These are phyloP conservation scores for Gymnocypris eckloni DNA, from an alignment of 2,797 vertebrate species.

Conservation along the genomic window DNA sequence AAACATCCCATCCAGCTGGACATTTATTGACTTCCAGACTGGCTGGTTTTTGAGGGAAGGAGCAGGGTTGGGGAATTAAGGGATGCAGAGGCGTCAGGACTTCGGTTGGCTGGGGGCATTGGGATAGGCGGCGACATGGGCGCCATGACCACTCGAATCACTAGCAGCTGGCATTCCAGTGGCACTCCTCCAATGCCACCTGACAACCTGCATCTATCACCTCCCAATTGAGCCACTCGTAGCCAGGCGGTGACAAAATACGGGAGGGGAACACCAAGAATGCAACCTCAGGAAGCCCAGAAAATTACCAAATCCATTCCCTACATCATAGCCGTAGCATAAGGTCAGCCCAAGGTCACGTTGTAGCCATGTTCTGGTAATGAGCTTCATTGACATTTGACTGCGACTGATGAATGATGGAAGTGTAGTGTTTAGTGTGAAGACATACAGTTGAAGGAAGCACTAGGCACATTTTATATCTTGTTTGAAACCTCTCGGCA, in stretches of 20 bases:
- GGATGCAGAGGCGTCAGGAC: constrained; percentile 26
- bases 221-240: constrained; percentile 85
- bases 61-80: constrained; percentile 12
- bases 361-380: constrained; percentile 36
- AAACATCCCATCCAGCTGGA: constrained; percentile 82
- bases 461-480: constrained; percentile 43
- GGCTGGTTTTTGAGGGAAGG: constrained; percentile 59
- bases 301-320: constrained; percentile 4
- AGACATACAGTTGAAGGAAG: constrained; percentile 42
- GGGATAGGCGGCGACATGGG: constrained; percentile 64
- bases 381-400: constrained; percentile 49
- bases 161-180: constrained; percentile 83
- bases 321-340: background rate
- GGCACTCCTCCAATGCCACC: constrained; percentile 82
- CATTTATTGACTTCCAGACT: constrained; percentile 64
- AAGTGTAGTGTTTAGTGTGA: constrained; percentile 41
- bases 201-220: constrained; percentile 87
- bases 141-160: constrained; percentile 69
- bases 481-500: constrained; percentile 48
- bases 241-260: constrained; percentile 54
- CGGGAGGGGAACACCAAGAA: constrained; percentile 33
- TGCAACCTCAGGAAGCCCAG: background rate
- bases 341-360: constrained; percentile 48
- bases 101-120: constrained; percentile 51
- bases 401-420: constrained; percentile 56